Base-by-base conservation (phyloP, 2,888 invertebrate genomes). In the Capitulum mitella region DNA sequence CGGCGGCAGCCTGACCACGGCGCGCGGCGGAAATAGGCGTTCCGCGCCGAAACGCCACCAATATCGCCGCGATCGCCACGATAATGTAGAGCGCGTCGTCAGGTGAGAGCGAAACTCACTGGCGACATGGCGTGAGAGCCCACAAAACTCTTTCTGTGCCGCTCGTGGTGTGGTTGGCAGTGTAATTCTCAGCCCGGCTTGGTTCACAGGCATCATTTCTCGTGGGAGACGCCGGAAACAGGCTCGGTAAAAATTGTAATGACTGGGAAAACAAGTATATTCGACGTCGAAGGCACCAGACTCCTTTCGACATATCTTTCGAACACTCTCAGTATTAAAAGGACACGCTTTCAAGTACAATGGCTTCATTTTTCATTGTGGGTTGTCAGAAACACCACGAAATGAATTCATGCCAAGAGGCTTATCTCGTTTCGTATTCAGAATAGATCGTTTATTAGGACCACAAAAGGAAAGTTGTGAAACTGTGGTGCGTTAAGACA, bases 241-340 rank as follows among this genome's bases (percentile, higher is more conserved):
- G 32, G 22, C 22, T 54, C 22, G 64, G 64, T 37, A 64, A 64
- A 64, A 64, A 64, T 64, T 37, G n/a, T 64, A 64, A 64, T 37
- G 19, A 12, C 34, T 64, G 64, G 64, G 64, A 64, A 64, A 37
- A 10, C 54, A 26, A 54, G 26, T 6, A 54, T 26, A 22, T 26
- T 6, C 54, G 26, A 54, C 8, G 54, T 54, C 54, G n/a, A n/a
- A n/a, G n/a, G n/a, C n/a, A n/a, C n/a, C n/a, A n/a, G n/a, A n/a
- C n/a, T n/a, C n/a, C n/a, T n/a, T n/a, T n/a, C n/a, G n/a, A n/a
- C n/a, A n/a, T n/a, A n/a, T n/a, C n/a, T n/a, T n/a, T n/a, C n/a
- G 16, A 48, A 48, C 48, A 19, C 16, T 12, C 2, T 54, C 10
- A 58, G 10, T 29, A 29, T n/a, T 58, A 58, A 58, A 58, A 29